Percentiles rank a stretch among this genome's conserved stretches.
Evolutionary conservation across 2,888 invertebrate species (phyloP).

Genomic region (Eubasilissa splendida): DNA sequence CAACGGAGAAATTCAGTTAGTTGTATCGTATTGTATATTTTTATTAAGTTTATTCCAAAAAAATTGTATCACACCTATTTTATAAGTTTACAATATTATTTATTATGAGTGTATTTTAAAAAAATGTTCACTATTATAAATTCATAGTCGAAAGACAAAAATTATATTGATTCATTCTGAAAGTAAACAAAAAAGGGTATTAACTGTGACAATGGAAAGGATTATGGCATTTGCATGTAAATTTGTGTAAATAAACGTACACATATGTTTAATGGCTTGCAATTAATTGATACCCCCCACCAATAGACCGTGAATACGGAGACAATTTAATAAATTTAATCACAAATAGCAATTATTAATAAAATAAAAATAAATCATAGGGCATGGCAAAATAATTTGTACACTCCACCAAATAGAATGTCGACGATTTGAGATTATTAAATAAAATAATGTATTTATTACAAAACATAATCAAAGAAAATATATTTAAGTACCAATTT

Average conservation of each 20-base stretch:
- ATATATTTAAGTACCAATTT: too few relatives aligned
- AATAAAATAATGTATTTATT: too few relatives aligned
- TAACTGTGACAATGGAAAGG: slow-evolving; percentile 25
- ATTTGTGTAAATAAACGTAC: slow-evolving; percentile 37
- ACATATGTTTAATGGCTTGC: slow-evolving; percentile 21
- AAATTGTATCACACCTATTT: too few relatives aligned
- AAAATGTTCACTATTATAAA: background rate
- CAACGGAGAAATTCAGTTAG: too few relatives aligned
- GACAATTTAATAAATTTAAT: slow-evolving; percentile 41
- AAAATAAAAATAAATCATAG: slow-evolving; percentile 44
- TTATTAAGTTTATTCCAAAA: too few relatives aligned
- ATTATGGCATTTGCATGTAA: slow-evolving; percentile 34
- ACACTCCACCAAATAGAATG: too few relatives aligned
- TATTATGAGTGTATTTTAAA: background rate
- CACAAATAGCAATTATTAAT: slow-evolving; percentile 41
- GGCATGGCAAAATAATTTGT: background rate
- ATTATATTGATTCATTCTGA: slow-evolving; percentile 10
- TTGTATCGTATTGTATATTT: too few relatives aligned
- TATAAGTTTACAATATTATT: too few relatives aligned
- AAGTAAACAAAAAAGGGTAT: slow-evolving; percentile 15
- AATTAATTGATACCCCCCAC: slow-evolving; percentile 30
- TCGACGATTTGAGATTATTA: too few relatives aligned
- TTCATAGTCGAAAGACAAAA: background rate
- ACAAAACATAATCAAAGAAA: too few relatives aligned
- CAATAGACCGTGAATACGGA: slow-evolving; percentile 40